These are phyloP conservation scores for Peromyscus californicus DNA, from an alignment of 2,113 vertebrate genomes.

Conservation along the genomic window DNA sequence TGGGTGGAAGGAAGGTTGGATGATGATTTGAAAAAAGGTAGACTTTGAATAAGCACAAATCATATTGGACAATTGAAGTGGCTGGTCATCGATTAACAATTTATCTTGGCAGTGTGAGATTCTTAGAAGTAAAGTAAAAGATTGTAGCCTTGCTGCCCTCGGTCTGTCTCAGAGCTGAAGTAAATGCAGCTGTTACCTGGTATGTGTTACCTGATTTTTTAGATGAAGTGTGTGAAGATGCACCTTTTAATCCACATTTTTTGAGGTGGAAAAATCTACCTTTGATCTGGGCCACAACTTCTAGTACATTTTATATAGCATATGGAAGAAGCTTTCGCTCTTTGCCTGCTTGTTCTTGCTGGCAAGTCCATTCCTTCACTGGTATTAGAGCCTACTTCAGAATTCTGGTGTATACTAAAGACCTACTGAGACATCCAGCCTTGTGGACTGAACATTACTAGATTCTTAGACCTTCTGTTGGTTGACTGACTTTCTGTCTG, in stretches of 20 bases:
- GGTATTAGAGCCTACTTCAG: neutral
- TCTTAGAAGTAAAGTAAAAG: neutral
- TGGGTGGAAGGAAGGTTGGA: neutral
- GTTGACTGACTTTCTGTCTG: neutral
- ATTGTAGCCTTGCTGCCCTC: neutral
- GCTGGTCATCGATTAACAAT: neutral
- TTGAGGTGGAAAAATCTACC: neutral
- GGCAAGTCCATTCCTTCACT: neutral
- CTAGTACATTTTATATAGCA: neutral
- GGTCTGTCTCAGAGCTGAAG: constrained; percentile 17
- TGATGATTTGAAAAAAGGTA: constrained; percentile 40
- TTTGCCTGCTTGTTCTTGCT: neutral
- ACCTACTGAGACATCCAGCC: neutral
- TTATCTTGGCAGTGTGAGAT: neutral
- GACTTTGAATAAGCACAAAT: constrained; percentile 37
- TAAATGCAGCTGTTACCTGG: constrained; percentile 24
- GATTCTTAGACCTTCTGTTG: neutral
- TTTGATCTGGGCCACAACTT: neutral
- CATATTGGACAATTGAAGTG: constrained; percentile 5
- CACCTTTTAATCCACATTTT: neutral
- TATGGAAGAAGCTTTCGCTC: neutral
- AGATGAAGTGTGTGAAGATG: neutral
- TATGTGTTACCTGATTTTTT: constrained; percentile 20
- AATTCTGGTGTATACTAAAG: neutral
- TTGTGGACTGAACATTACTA: neutral